Conservation (phyloP, 2,888 invertebrate genomes). For the Cyrtodaria siliqua region DNA sequence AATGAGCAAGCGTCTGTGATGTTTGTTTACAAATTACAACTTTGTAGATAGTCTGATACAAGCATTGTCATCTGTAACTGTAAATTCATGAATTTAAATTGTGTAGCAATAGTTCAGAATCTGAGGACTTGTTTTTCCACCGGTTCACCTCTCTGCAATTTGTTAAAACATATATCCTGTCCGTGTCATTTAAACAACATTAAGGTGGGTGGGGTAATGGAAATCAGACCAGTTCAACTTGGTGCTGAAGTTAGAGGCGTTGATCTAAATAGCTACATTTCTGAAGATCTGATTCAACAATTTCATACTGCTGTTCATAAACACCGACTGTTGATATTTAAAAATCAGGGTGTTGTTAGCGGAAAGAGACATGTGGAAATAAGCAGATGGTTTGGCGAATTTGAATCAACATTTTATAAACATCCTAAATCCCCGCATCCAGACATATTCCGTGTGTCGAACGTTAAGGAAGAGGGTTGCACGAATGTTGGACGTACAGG, state of each 20-base stretch:
- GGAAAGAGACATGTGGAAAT: conserved; percentile 80
- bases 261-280: conserved; percentile 67
- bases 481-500: conserved; percentile 82
- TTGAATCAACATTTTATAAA: conserved; percentile 83
- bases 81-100: too few relatives aligned
- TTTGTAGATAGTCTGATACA: too few relatives aligned
- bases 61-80: too few relatives aligned
- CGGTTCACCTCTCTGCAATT: too few relatives aligned
- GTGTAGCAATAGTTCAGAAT: too few relatives aligned
- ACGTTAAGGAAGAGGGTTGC: conserved; percentile 80
- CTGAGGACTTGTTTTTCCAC: too few relatives aligned
- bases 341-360: conserved; percentile 77
- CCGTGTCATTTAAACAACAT: not conserved
- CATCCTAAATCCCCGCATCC: conserved; percentile 81
- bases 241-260: conserved; percentile 78
- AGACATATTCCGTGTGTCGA: conserved; percentile 83
- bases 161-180: too few relatives aligned
- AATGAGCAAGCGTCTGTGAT: too few relatives aligned
- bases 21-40: too few relatives aligned
- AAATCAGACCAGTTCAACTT: conserved; percentile 55
- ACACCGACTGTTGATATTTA: conserved; percentile 79
- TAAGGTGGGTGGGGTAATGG: conserved; percentile 44
- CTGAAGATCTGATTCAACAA: conserved; percentile 71
- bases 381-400: conserved; percentile 81
- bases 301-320: conserved; percentile 76